phyloP scores from a whole-genome alignment of 2,888 invertebrate genomes.

The Cordylochernes scorpioides region DNA sequence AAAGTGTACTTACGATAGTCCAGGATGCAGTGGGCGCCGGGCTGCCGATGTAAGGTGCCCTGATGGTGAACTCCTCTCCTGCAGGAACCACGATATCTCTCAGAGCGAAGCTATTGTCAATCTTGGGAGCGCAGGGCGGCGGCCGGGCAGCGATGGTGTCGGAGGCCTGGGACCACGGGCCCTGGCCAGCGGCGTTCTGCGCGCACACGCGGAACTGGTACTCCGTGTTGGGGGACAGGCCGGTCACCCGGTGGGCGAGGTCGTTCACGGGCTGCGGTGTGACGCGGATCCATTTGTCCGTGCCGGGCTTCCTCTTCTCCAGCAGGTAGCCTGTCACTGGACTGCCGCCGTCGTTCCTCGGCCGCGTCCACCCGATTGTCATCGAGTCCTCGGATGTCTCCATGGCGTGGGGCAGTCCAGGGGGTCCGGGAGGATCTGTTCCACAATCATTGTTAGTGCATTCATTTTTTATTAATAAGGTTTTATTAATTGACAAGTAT shows the following conservation, averaged over 20 bases:
- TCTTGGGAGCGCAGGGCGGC: slow-evolving; percentile 57
- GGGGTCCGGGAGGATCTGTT: slow-evolving; percentile 51
- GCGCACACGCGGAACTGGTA: slow-evolving; percentile 95
- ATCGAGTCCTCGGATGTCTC: slow-evolving; percentile 85
- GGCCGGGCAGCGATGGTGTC: slow-evolving; percentile 68
- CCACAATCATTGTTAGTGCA: background rate
- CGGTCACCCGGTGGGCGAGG: slow-evolving; percentile 40
- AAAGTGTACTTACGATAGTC: slow-evolving; percentile 30
- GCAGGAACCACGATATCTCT: slow-evolving; percentile 81
- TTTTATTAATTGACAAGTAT: background rate
- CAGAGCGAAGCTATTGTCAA: slow-evolving; percentile 70
- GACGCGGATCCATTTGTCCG: slow-evolving; percentile 85
- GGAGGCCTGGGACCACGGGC: slow-evolving; percentile 69
- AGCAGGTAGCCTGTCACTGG: slow-evolving; percentile 82
- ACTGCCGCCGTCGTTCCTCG: slow-evolving; percentile 83
- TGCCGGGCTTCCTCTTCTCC: slow-evolving; percentile 65
- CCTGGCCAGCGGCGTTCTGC: slow-evolving; percentile 79
- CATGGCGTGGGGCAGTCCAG: slow-evolving; percentile 52
- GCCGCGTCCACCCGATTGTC: slow-evolving; percentile 83
- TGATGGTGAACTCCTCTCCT: slow-evolving; percentile 81
- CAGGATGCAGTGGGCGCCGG: slow-evolving; percentile 70
- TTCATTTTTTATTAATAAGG: background rate
- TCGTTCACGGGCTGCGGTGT: slow-evolving; percentile 63
- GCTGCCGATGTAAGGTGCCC: slow-evolving; percentile 74
- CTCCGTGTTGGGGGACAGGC: slow-evolving; percentile 69